Evolutionary conservation across 1,140 invertebrate genomes (phyloP), one percentile per base, ranked within the genome.

Genomic region (Muscidifurax raptorellus): DNA sequence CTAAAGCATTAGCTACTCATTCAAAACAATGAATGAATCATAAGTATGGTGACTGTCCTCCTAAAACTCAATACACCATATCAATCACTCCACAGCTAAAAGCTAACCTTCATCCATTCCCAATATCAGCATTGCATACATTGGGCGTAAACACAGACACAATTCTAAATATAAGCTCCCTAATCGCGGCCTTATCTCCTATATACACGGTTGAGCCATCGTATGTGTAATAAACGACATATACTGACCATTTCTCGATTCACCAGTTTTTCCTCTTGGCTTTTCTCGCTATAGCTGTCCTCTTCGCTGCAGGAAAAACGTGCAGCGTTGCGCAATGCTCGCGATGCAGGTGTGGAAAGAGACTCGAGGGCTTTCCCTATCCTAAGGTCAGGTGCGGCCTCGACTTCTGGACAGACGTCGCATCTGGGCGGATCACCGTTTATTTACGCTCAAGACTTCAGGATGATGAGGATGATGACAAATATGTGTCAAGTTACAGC

Each of bases 161-260:
- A 59, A 18, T 59, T 59, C 52, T 59, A 59, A 69, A 69, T 79
- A 27, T 69, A 69, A 69, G 66, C 27, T 28, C 22, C 25, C 66
- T 69, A 69, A 69, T 69, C 66, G 22, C 66, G 66, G 18, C 22
- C 27, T 27, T 69, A 69, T 69, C 66, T 69, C 10, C 66, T 30
- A 66, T 5, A 25, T 27, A 18, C 66, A 10, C 27, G 25, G 5
- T 27, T 9, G 27, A 69, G 66, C 9, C 66, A 69, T 2, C 66
- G 15, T 40, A 13, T n/a, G 66, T 69, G 18, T 22, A 59, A 59
- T 59, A 59, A 59, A 30, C 66, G 66, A 28, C 66, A 12, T 28
- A 30, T 27, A 79, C 78, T 69, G 27, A 80, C 78, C 78, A 80
- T 80, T 69, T 69, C 78, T 69, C 78, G 32, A 69, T 44, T 4